phyloP scores from a whole-genome alignment of 2,797 vertebrate species.

The Taeniopygia guttata region DNA sequence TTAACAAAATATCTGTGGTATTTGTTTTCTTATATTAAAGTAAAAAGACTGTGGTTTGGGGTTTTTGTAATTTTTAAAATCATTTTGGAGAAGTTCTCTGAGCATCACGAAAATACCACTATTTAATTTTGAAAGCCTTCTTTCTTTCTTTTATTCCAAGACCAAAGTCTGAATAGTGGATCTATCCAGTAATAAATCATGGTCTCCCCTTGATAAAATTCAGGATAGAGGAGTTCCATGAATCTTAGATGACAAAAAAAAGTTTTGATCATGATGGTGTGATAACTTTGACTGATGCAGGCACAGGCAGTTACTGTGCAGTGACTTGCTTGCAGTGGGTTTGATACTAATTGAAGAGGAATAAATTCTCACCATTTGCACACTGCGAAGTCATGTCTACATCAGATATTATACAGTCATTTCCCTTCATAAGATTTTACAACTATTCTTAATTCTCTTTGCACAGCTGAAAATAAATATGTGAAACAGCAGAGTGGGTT shows the following conservation, averaged over 20 bases:
- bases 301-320: neutral
- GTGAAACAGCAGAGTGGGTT: neutral
- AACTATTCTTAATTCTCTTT: neutral
- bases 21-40: neutral
- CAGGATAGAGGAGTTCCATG: neutral
- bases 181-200: neutral
- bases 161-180: neutral
- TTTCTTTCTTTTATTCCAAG: neutral
- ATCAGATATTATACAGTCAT: neutral
- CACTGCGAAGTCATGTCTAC: neutral
- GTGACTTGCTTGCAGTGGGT: neutral
- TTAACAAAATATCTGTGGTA: neutral
- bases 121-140: neutral
- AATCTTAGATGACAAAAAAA: neutral
- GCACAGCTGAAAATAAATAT: neutral
- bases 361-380: neutral
- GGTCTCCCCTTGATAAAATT: neutral
- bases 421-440: neutral
- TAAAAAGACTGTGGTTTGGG: neutral
- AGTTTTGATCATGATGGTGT: neutral
- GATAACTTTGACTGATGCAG: neutral
- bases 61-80: neutral
- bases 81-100: neutral
- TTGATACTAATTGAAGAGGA: neutral
- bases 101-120: neutral